phyloP scores from a whole-genome alignment of 2,888 invertebrate genomes.

The Euzetes globulus region DNA sequence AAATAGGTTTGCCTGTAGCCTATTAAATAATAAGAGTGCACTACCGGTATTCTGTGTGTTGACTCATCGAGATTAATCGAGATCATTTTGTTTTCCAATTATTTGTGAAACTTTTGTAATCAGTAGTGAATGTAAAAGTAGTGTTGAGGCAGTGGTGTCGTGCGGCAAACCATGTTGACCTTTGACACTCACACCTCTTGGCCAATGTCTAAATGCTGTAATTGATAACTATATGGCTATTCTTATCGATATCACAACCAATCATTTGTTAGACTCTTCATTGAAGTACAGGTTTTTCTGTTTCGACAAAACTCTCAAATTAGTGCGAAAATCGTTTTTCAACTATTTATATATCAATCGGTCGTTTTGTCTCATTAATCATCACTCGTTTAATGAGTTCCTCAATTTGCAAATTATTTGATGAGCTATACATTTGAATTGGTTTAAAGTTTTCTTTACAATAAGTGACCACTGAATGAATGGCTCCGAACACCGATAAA shows the following conservation, averaged over 20 bases:
- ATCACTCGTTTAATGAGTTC: too few species aligned
- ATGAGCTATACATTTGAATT: background rate
- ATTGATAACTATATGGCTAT: too few species aligned
- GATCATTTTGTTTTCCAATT: background rate
- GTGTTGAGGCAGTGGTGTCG: background rate
- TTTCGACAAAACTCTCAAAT: too few species aligned
- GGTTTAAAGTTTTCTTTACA: background rate
- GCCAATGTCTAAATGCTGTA: background rate
- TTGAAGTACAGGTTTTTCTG: too few species aligned
- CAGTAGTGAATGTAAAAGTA: background rate
- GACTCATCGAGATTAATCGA: too few species aligned
- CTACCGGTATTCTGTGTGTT: too few species aligned
- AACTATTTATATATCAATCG: background rate
- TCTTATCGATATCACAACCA: background rate
- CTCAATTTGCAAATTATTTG: too few species aligned
- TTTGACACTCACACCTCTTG: slow-evolving; percentile 11
- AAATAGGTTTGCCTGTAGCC: background rate
- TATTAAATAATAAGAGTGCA: too few species aligned
- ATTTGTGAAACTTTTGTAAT: background rate
- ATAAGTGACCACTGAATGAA: background rate
- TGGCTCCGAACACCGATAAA: slow-evolving; percentile 31
- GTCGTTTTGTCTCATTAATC: too few species aligned
- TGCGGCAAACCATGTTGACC: background rate
- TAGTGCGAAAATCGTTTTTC: too few species aligned
- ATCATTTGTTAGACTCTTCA: background rate